Percentiles rank a stretch among this genome's conserved stretches.
Conservation (phyloP, 2,797 vertebrate genomes). For the Gambelia wislizenii region DNA sequence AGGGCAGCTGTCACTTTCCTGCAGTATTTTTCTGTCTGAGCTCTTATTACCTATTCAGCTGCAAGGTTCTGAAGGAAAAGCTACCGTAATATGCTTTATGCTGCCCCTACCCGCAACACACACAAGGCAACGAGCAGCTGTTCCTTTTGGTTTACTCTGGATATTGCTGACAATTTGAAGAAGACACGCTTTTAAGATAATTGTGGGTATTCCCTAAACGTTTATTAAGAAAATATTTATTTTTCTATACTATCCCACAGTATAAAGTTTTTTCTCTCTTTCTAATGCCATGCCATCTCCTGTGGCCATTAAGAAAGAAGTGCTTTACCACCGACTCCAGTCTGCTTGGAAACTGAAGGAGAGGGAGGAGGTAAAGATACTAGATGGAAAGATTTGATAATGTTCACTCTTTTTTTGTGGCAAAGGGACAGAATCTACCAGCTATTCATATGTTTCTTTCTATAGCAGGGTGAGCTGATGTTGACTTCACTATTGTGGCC, state of each 20-base stretch:
- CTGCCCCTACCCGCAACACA: not conserved
- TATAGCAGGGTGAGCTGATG: not conserved
- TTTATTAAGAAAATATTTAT: not conserved
- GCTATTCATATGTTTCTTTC: not conserved
- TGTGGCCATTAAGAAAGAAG: conserved; percentile 13
- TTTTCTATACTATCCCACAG: not conserved
- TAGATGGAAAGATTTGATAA: not conserved
- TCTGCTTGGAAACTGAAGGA: not conserved
- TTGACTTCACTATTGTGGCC: fast-evolving
- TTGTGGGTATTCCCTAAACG: not conserved
- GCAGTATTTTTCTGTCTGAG: not conserved
- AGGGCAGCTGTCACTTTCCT: not conserved
- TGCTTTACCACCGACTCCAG: not conserved
- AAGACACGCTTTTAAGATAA: not conserved
- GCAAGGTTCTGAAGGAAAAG: not conserved
- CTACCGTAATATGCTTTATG: not conserved
- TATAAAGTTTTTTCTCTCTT: not conserved
- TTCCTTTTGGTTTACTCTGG: not conserved
- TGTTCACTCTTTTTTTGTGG: not conserved
- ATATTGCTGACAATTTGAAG: not conserved
- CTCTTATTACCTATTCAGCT: fast-evolving
- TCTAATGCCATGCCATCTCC: not conserved
- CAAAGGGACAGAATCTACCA: too few relatives aligned
- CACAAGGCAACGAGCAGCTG: not conserved
- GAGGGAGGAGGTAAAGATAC: not conserved